phyloP scores from a whole-genome alignment of 1,140 invertebrate species.

The Diorhabda elongata region DNA sequence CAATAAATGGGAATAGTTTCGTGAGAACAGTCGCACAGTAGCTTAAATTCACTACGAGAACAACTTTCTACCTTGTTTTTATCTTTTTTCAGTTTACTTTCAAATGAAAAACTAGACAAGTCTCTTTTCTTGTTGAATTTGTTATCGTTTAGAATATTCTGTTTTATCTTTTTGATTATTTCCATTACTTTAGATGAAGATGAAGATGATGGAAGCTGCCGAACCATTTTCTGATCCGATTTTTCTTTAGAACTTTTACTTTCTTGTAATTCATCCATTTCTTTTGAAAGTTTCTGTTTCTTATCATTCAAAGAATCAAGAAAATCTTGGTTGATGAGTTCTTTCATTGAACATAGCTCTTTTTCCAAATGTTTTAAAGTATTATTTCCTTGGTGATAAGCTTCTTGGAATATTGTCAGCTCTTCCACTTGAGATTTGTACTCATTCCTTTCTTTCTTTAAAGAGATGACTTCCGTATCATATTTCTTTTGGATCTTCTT shows the following conservation, averaged over 20 bases:
- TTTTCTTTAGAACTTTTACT: background rate
- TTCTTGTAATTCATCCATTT: background rate
- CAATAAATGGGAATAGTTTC: conserved; percentile 6
- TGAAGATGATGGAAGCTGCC: background rate
- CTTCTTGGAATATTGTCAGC: conserved; percentile 8
- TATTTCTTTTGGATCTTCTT: conserved; percentile 8
- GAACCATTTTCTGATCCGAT: background rate
- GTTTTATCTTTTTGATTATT: background rate
- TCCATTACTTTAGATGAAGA: background rate
- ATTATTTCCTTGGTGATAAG: background rate
- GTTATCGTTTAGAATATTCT: background rate
- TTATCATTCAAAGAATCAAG: background rate
- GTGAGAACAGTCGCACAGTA: background rate
- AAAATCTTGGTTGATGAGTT: background rate
- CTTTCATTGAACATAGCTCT: conserved; percentile 1
- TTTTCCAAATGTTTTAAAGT: background rate
- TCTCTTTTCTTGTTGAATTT: background rate
- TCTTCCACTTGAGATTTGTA: conserved; percentile 30
- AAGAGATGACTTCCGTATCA: background rate
- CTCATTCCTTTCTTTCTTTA: conserved; percentile 22
- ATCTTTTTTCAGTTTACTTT: background rate
- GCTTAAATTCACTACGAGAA: background rate
- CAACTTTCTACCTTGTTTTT: background rate
- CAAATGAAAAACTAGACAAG: background rate
- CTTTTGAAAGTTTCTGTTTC: background rate